Base-by-base conservation (phyloP, 1,140 invertebrate species). In the Harlomillsia oculata region DNA sequence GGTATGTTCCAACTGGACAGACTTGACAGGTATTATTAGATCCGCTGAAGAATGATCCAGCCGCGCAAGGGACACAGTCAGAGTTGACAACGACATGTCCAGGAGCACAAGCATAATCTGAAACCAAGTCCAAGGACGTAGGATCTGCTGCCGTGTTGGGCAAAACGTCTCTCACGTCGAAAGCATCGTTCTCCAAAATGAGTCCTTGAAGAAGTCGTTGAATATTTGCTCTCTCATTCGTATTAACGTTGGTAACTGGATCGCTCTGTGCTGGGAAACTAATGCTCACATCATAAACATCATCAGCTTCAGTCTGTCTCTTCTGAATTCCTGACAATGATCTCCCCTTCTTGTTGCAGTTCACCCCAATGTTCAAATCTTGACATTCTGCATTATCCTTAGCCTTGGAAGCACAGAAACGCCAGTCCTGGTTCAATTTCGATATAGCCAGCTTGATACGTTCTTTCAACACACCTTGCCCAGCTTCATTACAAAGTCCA, bases 31-130 rank as follows among this genome's bases (percentile, higher is more conserved):
- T 80, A 63, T 83, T 80, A 23, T 79, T 83, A 6, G 79, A 76
- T 29, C 77, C 76, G 62, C 92, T 80, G 69, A 86, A 92, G 75
- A 78, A 96, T 2, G 87, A 90, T 46, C 95, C 95, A 60, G 93
- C 80, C 30, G 92, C 84, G 71, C 95, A 99, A 23, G 93, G 87
- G 23, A 98, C 94, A 69, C 89, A 94, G 69, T 90, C 87, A 54
- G 89, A 86, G 21, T 85, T 84, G 76, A 90, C 85, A 3, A 91
- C 87, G 28, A 96, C 91, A 77, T 94, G 87, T 48, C 93, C 93
- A 58, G 82, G 76, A 0, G 88, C 87, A 72, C 93, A 97, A 51
- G 89, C 88, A 68, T 93, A 97, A 67, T 93, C 89, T 0, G 90
- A 92, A 65, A 85, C 77, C 1, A 96, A 74, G 34, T 80, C 70